Evolutionary conservation across 2,888 invertebrate species (phyloP).

Genomic region (Scaptomyza parva): DNA sequence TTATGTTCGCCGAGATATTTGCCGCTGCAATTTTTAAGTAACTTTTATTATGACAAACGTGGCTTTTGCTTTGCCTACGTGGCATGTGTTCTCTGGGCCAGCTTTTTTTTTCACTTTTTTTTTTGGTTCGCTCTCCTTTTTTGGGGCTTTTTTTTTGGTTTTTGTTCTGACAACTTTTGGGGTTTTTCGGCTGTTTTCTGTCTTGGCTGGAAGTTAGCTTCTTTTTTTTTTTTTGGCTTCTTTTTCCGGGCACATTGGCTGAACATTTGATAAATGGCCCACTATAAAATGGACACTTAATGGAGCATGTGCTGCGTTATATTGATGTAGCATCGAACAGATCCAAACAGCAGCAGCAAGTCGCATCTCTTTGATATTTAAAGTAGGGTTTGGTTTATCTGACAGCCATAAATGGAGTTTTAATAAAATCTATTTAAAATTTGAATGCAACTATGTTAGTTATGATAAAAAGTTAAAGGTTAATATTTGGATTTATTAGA

Average conservation of each 20-base stretch:
- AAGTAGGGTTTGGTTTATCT: background rate
- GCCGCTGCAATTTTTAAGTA: slow-evolving; percentile 66
- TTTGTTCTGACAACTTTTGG: slow-evolving; percentile 12
- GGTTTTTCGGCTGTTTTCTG: background rate
- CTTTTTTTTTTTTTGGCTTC: background rate
- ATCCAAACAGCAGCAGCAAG: background rate
- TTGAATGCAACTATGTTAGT: too few species aligned
- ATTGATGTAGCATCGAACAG: background rate
- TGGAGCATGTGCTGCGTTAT: slow-evolving; percentile 44
- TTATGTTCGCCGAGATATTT: slow-evolving; percentile 65
- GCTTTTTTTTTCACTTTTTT: background rate
- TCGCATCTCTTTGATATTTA: background rate
- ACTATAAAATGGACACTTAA: slow-evolving; percentile 62
- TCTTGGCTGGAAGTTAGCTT: slow-evolving; percentile 11
- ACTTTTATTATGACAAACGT: slow-evolving; percentile 76
- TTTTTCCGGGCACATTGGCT: slow-evolving; percentile 32
- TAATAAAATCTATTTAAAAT: background rate
- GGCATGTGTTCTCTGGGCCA: slow-evolving; percentile 26
- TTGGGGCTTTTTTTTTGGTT: background rate
- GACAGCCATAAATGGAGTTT: background rate
- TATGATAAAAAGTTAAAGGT: too few species aligned
- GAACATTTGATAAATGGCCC: slow-evolving; percentile 56
- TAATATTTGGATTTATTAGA: too few species aligned
- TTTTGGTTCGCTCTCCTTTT: background rate
- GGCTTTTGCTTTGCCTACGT: slow-evolving; percentile 43